Conservation (phyloP, 2,113 vertebrate genomes). For the Dasyornis broadbenti region DNA sequence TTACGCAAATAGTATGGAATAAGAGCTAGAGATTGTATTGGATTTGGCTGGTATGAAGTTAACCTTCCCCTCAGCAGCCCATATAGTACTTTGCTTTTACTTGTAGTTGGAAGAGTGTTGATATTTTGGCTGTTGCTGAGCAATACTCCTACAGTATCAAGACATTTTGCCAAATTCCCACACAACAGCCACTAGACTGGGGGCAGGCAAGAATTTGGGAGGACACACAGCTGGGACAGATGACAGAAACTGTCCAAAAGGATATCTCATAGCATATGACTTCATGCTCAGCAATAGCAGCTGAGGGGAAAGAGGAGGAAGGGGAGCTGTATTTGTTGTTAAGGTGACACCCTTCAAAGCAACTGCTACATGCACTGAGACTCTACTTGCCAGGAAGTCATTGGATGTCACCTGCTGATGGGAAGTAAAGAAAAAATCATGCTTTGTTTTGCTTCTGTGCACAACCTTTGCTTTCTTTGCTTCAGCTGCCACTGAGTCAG, state of each 20-base stretch:
- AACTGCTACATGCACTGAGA: background rate
- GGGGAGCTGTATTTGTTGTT: accelerated
- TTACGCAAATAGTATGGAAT: background rate
- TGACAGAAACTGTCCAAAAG: background rate
- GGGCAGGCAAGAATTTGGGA: background rate
- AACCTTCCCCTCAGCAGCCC: background rate
- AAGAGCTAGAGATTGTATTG: background rate
- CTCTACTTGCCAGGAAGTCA: background rate
- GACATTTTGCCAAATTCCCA: background rate
- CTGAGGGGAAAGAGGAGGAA: background rate
- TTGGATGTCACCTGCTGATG: accelerated
- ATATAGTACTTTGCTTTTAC: background rate
- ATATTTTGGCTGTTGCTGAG: background rate
- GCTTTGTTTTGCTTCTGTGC: background rate
- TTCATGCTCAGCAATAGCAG: background rate
- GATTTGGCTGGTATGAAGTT: background rate
- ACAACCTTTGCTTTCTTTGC: background rate
- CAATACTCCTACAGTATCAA: background rate
- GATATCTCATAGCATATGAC: background rate
- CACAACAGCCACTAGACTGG: background rate
- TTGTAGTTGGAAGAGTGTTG: background rate
- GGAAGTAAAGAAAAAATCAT: background rate
- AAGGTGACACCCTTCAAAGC: accelerated
- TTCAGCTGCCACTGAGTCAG: background rate
- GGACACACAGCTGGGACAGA: background rate